These are phyloP conservation scores for Solea solea DNA, from an alignment of 2,113 vertebrate species.

Conservation along the genomic window DNA sequence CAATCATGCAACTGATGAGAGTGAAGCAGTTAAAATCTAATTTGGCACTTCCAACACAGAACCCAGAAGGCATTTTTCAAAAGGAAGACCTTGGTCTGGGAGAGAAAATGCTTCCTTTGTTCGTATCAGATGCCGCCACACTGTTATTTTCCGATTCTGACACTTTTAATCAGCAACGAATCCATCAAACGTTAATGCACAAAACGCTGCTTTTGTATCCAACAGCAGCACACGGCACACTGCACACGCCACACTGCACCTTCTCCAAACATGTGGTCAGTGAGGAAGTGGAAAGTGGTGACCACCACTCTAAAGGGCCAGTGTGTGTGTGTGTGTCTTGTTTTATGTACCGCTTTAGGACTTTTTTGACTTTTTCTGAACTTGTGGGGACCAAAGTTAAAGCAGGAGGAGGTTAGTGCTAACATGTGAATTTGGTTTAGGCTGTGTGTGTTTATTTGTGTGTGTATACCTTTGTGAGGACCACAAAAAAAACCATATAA, in stretches of 20 bases:
- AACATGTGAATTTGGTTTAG: too few relatives aligned
- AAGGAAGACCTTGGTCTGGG: neutral
- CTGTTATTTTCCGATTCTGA: conserved; percentile 54
- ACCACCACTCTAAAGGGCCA: neutral
- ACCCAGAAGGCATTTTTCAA: neutral
- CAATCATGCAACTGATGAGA: neutral
- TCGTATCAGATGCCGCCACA: conserved; percentile 4
- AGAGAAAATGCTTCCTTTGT: conserved; percentile 51
- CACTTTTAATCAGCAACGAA: conserved; percentile 51
- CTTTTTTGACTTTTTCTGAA: too few relatives aligned
- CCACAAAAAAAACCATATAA: too few relatives aligned
- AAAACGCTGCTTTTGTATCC: conserved; percentile 57
- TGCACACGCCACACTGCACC: conserved; percentile 47
- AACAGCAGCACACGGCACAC: conserved; percentile 16
- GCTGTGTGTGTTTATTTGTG: too few relatives aligned
- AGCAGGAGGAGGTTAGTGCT: too few relatives aligned
- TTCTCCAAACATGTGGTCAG: conserved; percentile 55
- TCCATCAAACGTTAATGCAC: conserved; percentile 36
- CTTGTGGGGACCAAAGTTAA: too few relatives aligned
- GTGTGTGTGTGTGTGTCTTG: conserved; percentile 9
- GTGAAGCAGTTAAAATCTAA: neutral
- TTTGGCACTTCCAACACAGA: conserved; percentile 3
- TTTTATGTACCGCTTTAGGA: neutral
- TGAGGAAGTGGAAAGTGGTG: conserved; percentile 54
- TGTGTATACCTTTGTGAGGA: too few relatives aligned